Conservation (phyloP, 2,888 invertebrate genomes). For the Brachylomia viminalis region DNA sequence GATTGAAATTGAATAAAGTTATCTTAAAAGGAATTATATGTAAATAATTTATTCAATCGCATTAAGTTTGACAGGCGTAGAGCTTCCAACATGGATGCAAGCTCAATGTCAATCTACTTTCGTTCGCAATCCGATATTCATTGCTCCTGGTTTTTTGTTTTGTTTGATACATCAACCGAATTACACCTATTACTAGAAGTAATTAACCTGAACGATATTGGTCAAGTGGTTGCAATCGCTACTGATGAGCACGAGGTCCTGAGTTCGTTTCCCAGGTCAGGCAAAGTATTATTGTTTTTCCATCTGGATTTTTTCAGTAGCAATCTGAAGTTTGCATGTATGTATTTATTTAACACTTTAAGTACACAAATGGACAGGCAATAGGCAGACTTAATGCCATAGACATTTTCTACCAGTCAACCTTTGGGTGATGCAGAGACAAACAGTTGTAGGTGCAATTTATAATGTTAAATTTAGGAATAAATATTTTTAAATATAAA, state of each 20-base stretch:
- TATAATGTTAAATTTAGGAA: no score
- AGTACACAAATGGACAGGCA: no score
- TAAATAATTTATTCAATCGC: slow-evolving; percentile 30
- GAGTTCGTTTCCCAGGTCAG: neutral
- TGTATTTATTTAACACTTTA: no score
- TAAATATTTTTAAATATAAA: no score
- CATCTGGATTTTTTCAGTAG: neutral
- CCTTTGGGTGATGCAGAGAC: no score
- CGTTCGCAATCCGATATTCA: slow-evolving; percentile 26
- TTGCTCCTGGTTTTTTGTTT: slow-evolving; percentile 18
- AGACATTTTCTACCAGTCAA: no score
- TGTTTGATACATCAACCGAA: slow-evolving; percentile 19
- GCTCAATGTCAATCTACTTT: slow-evolving; percentile 57
- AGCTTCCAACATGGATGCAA: slow-evolving; percentile 31
- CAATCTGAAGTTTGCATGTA: neutral
- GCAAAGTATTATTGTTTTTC: neutral
- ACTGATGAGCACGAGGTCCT: neutral
- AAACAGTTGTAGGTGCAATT: no score
- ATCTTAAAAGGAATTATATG: neutral
- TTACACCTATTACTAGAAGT: slow-evolving; percentile 21
- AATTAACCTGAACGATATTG: neutral
- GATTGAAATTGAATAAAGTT: slow-evolving; percentile 10
- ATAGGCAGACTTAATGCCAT: no score
- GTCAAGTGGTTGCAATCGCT: neutral
- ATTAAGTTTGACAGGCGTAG: slow-evolving; percentile 34